Percentiles rank a stretch among this genome's conserved stretches.
Conservation (phyloP, 1,140 invertebrate genomes). For the Pseudomyrmex flavicornis region DNA sequence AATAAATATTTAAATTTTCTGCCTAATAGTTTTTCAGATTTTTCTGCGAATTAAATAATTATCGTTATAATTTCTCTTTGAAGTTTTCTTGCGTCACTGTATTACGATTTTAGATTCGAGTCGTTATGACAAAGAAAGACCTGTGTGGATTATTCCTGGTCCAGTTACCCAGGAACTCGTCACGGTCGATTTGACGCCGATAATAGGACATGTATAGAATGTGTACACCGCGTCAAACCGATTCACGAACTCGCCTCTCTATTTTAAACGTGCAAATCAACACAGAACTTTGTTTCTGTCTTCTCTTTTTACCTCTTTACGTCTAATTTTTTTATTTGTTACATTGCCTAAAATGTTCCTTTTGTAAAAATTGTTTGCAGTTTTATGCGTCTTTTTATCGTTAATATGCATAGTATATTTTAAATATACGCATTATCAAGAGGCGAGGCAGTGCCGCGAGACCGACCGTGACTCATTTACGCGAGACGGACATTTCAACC, state of each 20-base stretch:
- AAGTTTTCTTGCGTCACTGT: no score
- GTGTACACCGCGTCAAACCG: neutral
- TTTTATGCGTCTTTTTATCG: no score
- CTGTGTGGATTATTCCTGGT: neutral
- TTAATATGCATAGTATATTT: no score
- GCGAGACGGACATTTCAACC: no score
- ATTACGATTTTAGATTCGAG: no score
- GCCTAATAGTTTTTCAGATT: no score
- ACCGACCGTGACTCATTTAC: no score
- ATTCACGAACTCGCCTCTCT: conserved; percentile 16
- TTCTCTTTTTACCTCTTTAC: conserved; percentile 10
- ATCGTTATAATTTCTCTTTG: neutral
- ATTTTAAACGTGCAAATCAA: neutral
- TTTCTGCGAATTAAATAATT: no score
- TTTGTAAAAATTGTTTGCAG: no score
- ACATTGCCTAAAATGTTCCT: neutral
- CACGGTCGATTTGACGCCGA: conserved; percentile 30
- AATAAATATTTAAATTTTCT: no score
- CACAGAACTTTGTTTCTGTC: conserved; percentile 1
- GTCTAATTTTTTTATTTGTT: neutral
- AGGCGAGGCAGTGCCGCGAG: no score
- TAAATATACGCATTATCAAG: no score
- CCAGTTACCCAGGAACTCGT: conserved; percentile 23
- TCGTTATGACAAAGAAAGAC: neutral
- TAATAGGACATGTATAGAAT: conserved; percentile 34